phyloP scores from a whole-genome alignment of 2,888 invertebrate species.

The Mythimna loreyi region DNA sequence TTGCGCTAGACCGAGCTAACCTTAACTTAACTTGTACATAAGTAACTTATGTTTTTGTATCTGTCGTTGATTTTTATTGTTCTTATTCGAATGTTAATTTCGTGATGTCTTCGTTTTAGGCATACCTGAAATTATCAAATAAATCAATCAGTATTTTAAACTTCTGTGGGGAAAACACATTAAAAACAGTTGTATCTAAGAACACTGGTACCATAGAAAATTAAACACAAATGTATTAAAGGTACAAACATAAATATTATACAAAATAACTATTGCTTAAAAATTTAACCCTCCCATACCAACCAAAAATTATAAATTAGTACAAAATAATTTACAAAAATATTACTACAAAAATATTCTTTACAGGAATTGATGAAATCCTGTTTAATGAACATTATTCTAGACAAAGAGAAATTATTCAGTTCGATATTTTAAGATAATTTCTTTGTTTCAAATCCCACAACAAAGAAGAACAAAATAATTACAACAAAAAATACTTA shows the following conservation, averaged over 20 bases:
- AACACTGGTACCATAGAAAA: constrained; percentile 81
- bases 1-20: constrained; percentile 74
- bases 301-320: constrained; percentile 50
- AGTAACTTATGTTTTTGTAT: constrained; percentile 76
- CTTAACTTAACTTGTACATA: constrained; percentile 82
- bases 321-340: constrained; percentile 51
- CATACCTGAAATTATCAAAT: constrained; percentile 81
- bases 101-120: constrained; percentile 81
- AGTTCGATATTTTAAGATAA: constrained; percentile 31
- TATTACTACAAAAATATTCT: constrained; percentile 19
- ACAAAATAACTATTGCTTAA: constrained; percentile 41
- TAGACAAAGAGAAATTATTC: constrained; percentile 30
- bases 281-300: constrained; percentile 33
- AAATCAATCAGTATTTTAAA: constrained; percentile 43
- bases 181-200: constrained; percentile 46
- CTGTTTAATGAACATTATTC: background rate
- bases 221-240: constrained; percentile 53
- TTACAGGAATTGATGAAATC: constrained; percentile 6
- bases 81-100: constrained; percentile 71
- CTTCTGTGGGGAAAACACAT: constrained; percentile 9
- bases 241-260: constrained; percentile 60
- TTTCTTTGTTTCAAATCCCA: constrained; percentile 16
- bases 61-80: constrained; percentile 77
- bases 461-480: constrained; percentile 13
- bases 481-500: constrained; percentile 21